These are phyloP conservation scores for Hiodon alosoides DNA, from an alignment of 2,113 vertebrate genomes.

Conservation along the genomic window DNA sequence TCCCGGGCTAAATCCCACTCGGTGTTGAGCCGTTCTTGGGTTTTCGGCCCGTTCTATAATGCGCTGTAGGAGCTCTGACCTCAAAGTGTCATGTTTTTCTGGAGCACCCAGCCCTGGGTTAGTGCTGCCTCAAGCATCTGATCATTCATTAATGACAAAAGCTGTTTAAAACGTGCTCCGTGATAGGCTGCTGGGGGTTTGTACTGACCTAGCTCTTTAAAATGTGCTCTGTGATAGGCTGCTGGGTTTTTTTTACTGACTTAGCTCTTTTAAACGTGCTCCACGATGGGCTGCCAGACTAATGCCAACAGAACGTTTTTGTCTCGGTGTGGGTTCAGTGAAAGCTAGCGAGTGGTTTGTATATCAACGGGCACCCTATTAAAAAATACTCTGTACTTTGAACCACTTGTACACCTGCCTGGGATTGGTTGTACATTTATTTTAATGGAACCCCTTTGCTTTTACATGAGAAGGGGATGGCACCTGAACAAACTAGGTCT, in stretches of 20 bases:
- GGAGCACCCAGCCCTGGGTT: constrained; percentile 75
- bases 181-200: constrained; percentile 79
- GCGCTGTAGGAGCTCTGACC: constrained; percentile 87
- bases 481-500: constrained; percentile 23
- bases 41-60: constrained; percentile 76
- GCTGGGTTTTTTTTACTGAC: constrained; percentile 67
- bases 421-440: constrained; percentile 53
- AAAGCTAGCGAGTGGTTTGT: constrained; percentile 44
- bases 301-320: constrained; percentile 65
- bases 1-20: constrained; percentile 11
- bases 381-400: constrained; percentile 54
- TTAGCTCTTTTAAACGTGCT: constrained; percentile 88
- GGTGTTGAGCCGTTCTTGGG: constrained; percentile 71
- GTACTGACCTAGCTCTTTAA: constrained; percentile 71
- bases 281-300: constrained; percentile 67
- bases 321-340: constrained; percentile 62
- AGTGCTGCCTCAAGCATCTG: constrained; percentile 87
- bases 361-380: constrained; percentile 59
- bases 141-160: constrained; percentile 99
- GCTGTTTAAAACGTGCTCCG: constrained; percentile 91
- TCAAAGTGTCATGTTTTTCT: constrained; percentile 95
- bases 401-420: constrained; percentile 49
- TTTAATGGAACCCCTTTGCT: constrained; percentile 37
- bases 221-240: constrained; percentile 82
- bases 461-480: constrained; percentile 5